A percentile compares a stretch with the other conserved stretches of the same genome.
Evolutionary conservation across 2,797 vertebrate species (phyloP).

Genomic region (Periparus ater): DNA sequence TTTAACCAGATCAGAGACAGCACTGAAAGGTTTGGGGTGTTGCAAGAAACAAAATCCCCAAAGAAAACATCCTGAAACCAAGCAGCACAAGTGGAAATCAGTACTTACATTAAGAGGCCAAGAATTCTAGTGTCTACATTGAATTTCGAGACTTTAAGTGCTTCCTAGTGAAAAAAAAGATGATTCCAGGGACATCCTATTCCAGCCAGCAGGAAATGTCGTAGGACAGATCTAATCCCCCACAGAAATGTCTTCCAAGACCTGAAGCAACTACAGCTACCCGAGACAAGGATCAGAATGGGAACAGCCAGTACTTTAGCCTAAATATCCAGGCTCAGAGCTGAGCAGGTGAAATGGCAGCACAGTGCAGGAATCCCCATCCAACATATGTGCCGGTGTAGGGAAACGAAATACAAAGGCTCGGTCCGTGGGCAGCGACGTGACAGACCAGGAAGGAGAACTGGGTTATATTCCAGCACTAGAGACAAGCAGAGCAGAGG

Average conservation of each 20-base stretch:
- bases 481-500: background rate
- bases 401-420: background rate
- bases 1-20: background rate
- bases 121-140: background rate
- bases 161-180: background rate
- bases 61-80: background rate
- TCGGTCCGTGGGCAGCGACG: accelerated
- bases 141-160: background rate
- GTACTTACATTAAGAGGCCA: background rate
- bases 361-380: background rate
- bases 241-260: background rate
- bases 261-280: background rate
- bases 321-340: background rate
- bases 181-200: background rate
- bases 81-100: background rate
- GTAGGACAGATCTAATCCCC: background rate
- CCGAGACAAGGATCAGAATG: background rate
- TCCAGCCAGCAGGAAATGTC: background rate
- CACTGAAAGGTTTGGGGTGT: background rate
- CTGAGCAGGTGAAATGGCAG: background rate
- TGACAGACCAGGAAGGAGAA: background rate
- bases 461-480: background rate
- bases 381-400: accelerated
- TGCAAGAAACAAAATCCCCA: background rate
- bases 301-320: background rate